Evolutionary conservation across 2,113 vertebrate genomes (phyloP).

Genomic region (Siphamia tubifer): DNA sequence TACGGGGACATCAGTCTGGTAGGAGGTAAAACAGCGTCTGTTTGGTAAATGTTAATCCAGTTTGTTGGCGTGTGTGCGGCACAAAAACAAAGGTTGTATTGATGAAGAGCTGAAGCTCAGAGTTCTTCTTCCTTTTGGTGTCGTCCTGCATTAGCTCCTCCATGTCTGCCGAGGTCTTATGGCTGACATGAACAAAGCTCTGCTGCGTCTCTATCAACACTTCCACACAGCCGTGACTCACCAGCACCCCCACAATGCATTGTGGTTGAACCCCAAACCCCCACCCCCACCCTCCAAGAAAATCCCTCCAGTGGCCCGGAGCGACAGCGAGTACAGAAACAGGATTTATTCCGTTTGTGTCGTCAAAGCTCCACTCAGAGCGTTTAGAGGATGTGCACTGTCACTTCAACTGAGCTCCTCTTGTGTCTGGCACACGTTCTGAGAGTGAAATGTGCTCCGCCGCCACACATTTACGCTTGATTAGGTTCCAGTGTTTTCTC

Average conservation of each 20-base stretch:
- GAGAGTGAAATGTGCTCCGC: constrained; percentile 17
- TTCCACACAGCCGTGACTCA: constrained; percentile 54
- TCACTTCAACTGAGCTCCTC: constrained; percentile 26
- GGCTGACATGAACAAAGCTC: constrained; percentile 50
- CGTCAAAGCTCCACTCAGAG: constrained; percentile 42
- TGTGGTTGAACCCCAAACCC: constrained; percentile 32
- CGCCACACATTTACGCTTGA: constrained; percentile 48
- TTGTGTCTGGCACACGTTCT: constrained; percentile 34
- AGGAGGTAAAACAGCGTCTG: too few species aligned
- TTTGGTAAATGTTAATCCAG: constrained; percentile 12
- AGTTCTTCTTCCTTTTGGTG: constrained; percentile 34
- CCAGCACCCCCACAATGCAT: constrained; percentile 38
- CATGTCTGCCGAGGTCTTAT: constrained; percentile 50
- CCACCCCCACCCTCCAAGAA: constrained; percentile 29
- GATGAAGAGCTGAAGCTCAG: constrained; percentile 36
- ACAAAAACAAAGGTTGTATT: constrained; percentile 4
- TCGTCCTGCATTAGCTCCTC: constrained; percentile 50
- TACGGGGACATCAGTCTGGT: too few species aligned
- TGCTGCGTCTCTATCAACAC: constrained; percentile 50
- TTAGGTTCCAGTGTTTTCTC: constrained; percentile 32
- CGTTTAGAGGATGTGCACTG: constrained; percentile 31
- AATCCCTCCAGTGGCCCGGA: constrained; percentile 37
- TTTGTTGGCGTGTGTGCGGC: not conserved
- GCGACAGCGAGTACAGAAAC: constrained; percentile 44
- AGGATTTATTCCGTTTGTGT: constrained; percentile 49